Evolutionary conservation across 2,888 invertebrate species (phyloP).

Genomic region (Yponomeuta evonymella): DNA sequence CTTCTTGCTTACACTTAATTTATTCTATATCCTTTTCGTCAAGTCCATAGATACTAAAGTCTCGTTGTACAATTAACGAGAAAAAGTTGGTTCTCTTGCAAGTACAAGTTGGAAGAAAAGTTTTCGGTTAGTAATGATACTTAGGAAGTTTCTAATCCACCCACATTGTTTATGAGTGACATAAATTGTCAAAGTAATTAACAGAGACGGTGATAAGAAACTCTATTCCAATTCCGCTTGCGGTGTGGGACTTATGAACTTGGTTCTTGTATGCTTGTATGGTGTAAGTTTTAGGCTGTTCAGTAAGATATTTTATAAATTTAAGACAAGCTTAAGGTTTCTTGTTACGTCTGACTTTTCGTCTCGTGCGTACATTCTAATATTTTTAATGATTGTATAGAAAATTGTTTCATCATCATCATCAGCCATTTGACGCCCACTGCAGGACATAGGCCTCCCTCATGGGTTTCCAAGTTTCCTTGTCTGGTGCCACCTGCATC

Average conservation of each 20-base stretch:
- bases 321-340: neutral
- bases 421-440: too few relatives aligned
- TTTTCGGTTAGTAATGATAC: constrained; percentile 1
- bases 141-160: neutral
- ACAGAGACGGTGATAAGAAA: neutral
- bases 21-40: neutral
- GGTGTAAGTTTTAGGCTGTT: too few relatives aligned
- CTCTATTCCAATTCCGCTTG: neutral
- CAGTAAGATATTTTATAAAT: neutral
- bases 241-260: neutral
- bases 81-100: constrained; percentile 2
- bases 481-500: too few relatives aligned
- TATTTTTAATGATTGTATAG: too few relatives aligned
- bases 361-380: too few relatives aligned
- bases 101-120: neutral
- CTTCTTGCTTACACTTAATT: too few relatives aligned
- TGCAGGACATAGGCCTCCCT: too few relatives aligned
- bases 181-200: neutral
- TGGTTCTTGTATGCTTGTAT: too few relatives aligned
- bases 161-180: neutral
- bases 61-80: constrained; percentile 5
- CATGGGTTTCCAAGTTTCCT: too few relatives aligned
- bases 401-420: too few relatives aligned
- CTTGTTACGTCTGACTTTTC: too few relatives aligned
- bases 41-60: neutral